Percentiles rank a stretch among this genome's conserved stretches.
These are phyloP conservation scores for Umimayanthus chanpuru DNA, from an alignment of 92 coral and sea anemone genomes.

Conservation along the genomic window DNA sequence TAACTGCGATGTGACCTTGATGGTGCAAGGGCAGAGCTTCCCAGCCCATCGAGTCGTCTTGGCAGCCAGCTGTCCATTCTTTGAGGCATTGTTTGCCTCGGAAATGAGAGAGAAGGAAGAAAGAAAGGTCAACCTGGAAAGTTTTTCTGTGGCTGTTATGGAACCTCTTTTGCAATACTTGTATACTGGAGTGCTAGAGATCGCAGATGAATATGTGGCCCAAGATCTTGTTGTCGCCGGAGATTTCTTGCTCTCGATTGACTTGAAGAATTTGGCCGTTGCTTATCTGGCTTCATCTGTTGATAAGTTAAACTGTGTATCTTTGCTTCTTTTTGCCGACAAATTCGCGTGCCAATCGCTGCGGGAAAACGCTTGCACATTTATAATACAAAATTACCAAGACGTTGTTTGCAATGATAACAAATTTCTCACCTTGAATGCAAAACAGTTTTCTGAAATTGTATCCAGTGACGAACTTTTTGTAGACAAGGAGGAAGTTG, in stretches of 20 bases:
- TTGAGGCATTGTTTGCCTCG: background rate
- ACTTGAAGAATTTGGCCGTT: background rate
- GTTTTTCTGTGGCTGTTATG: background rate
- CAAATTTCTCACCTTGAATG: background rate
- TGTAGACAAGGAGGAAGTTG: too few relatives aligned
- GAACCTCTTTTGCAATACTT: background rate
- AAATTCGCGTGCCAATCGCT: background rate
- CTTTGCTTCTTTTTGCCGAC: background rate
- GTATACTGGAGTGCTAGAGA: constrained; percentile 1
- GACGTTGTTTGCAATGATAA: constrained; percentile 7
- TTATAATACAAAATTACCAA: background rate
- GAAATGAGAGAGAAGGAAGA: background rate
- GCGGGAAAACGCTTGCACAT: background rate
- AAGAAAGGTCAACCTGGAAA: background rate
- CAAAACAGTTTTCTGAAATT: background rate
- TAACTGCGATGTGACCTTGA: background rate
- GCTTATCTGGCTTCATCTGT: too few relatives aligned
- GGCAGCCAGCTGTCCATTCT: background rate
- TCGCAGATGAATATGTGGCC: background rate
- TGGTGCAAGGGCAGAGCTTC: background rate
- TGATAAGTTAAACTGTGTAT: background rate
- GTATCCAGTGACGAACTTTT: too few relatives aligned
- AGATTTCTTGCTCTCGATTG: constrained; percentile 4
- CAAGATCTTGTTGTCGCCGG: background rate
- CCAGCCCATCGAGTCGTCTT: background rate